Percentiles rank a stretch among this genome's conserved stretches.
These are phyloP conservation scores for Tragopan temminckii DNA, from an alignment of 2,797 vertebrate genomes.

Conservation along the genomic window DNA sequence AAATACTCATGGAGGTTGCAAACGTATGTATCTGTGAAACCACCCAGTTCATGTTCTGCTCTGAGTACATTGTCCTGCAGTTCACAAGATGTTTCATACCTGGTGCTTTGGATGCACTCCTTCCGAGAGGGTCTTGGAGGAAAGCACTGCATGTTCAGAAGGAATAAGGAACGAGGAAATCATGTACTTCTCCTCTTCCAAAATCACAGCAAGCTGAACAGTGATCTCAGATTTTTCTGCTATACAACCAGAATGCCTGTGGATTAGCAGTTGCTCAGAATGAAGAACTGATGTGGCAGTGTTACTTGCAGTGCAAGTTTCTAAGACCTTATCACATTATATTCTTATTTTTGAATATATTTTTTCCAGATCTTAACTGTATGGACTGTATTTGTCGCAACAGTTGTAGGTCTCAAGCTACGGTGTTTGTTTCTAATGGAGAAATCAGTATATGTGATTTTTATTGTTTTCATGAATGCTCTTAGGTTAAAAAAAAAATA, in stretches of 20 bases:
- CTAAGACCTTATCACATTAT: neutral
- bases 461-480: neutral
- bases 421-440: neutral
- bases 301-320: neutral
- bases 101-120: neutral
- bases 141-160: neutral
- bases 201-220: neutral
- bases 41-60: neutral
- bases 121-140: neutral
- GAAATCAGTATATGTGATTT: neutral
- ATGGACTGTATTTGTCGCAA: neutral
- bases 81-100: neutral
- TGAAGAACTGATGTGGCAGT: neutral
- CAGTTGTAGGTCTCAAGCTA: neutral
- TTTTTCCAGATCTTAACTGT: neutral
- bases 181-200: neutral
- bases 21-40: fast-evolving
- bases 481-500: neutral
- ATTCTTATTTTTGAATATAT: neutral
- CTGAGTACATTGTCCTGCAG: neutral
- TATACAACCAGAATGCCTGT: neutral
- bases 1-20: neutral
- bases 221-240: neutral
- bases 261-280: neutral
- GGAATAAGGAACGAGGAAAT: neutral